Conservation (phyloP, 2,888 invertebrate genomes). For the Eristalinus sepulchralis region DNA sequence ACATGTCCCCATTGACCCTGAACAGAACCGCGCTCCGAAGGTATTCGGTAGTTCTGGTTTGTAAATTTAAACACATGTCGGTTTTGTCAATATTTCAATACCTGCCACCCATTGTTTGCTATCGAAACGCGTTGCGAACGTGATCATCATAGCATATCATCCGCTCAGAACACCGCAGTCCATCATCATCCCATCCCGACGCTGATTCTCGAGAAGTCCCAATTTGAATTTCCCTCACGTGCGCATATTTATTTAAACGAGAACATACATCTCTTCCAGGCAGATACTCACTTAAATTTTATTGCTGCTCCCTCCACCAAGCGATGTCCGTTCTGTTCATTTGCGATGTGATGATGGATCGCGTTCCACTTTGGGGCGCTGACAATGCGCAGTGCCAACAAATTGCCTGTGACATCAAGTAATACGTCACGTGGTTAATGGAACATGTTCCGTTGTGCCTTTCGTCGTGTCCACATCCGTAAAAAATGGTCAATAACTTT, state of each 20-base stretch:
- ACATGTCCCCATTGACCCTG: background rate
- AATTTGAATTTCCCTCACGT: conserved; percentile 24
- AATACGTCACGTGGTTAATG: conserved; percentile 54
- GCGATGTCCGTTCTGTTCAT: conserved; percentile 16
- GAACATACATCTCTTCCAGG: conserved; percentile 13
- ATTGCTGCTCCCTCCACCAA: background rate
- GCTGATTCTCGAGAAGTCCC: background rate
- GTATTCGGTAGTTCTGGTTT: background rate
- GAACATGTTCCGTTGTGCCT: conserved; percentile 44
- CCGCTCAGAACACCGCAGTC: background rate
- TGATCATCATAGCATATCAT: conserved; percentile 16
- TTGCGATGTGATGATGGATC: conserved; percentile 38
- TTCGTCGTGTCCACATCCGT: conserved; percentile 8
- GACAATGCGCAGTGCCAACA: conserved; percentile 33
- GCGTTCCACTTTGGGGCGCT: conserved; percentile 50
- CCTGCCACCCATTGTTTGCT: background rate
- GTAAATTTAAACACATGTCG: background rate
- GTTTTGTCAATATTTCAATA: background rate
- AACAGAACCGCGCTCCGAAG: background rate
- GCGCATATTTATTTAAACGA: conserved; percentile 36
- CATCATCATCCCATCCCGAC: background rate
- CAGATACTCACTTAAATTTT: conserved; percentile 22
- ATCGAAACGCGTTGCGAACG: background rate
- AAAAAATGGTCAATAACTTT: conserved; percentile 1
- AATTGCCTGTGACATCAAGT: conserved; percentile 59